phyloP scores from a whole-genome alignment of 35 echinoderm and acorn worm species.

The Lytechinus variegatus region DNA sequence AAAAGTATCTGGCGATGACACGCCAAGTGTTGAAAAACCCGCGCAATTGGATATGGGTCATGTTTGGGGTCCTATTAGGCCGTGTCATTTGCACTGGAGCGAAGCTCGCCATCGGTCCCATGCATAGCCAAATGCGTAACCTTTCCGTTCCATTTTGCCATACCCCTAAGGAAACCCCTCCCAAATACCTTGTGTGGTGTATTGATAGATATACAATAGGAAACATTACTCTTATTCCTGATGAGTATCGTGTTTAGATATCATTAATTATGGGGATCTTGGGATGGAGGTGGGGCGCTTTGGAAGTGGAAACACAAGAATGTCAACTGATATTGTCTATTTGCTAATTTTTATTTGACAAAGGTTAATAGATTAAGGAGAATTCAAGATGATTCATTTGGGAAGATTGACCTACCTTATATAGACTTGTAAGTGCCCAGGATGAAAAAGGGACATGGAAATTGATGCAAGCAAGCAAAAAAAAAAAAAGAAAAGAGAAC shows the following conservation, averaged over 20 bases:
- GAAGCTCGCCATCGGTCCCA: not conserved
- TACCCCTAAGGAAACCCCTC: conserved; percentile 16
- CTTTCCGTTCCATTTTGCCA: not conserved
- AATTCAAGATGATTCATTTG: too few relatives aligned
- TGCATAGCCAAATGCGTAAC: not conserved
- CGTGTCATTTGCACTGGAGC: not conserved
- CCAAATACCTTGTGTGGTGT: not conserved
- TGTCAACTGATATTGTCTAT: too few relatives aligned
- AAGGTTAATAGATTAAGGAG: too few relatives aligned
- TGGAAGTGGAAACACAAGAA: not conserved
- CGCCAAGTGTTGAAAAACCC: not conserved
- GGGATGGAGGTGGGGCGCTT: not conserved
- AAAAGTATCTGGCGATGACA: conserved; percentile 3
- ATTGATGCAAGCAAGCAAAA: not conserved
- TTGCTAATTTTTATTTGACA: too few relatives aligned
- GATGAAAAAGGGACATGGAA: not conserved
- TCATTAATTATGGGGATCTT: not conserved
- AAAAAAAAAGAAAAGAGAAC: not conserved
- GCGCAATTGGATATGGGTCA: conserved; percentile 16
- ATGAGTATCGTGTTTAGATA: conserved; percentile 1
- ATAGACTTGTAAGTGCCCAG: too few relatives aligned
- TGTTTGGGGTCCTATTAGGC: conserved; percentile 9
- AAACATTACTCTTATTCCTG: not conserved
- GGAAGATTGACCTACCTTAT: too few relatives aligned
- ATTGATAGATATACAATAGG: not conserved